phyloP scores from a whole-genome alignment of 2,113 vertebrate species.

The Ptilonorhynchus violaceus region DNA sequence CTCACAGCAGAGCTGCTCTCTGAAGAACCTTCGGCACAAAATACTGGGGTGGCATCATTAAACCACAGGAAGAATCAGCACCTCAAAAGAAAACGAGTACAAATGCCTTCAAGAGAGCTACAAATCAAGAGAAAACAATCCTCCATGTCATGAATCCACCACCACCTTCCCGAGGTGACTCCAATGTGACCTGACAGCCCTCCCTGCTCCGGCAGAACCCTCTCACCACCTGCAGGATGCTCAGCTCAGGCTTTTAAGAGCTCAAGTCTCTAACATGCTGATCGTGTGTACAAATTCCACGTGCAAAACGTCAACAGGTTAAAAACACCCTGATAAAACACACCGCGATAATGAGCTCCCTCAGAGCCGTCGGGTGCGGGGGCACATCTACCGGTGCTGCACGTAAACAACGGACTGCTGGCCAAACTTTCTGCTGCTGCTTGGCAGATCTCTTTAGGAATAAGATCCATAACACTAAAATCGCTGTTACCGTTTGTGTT shows the following conservation, averaged over 20 bases:
- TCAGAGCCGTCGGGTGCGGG: rapidly evolving
- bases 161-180: neutral
- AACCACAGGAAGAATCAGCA: neutral
- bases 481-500: rapidly evolving
- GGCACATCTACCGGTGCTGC: rapidly evolving
- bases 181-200: neutral
- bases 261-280: neutral
- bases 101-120: neutral
- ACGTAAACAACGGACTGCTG: rapidly evolving
- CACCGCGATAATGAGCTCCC: rapidly evolving
- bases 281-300: rapidly evolving
- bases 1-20: neutral
- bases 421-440: neutral
- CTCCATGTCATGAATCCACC: rapidly evolving
- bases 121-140: neutral
- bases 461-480: rapidly evolving
- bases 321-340: rapidly evolving
- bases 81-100: neutral
- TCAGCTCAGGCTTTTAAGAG: neutral
- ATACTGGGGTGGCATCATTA: neutral
- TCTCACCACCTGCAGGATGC: neutral
- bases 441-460: too few species aligned
- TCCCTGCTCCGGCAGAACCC: neutral
- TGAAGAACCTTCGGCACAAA: neutral
- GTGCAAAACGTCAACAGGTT: rapidly evolving